These are phyloP conservation scores for Aurelia aurita complex sp. Pacific DNA, from an alignment of 30 jellyfish, hydroid and myxozoan genomes.

Conservation along the genomic window DNA sequence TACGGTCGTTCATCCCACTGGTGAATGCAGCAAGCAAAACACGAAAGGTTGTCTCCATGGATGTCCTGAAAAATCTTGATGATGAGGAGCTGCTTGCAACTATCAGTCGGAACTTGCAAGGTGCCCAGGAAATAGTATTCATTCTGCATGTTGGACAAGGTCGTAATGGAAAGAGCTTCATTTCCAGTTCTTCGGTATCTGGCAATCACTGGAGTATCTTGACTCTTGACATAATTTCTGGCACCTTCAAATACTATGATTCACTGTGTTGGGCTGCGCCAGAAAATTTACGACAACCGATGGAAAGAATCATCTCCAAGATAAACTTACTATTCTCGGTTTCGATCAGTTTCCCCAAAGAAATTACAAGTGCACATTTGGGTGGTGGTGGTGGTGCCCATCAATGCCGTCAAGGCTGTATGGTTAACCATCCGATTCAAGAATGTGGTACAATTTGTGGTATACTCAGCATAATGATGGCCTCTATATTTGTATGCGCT, in stretches of 20 bases:
- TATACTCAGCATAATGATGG: too few relatives aligned
- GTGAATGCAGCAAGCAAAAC: background rate
- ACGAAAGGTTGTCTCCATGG: background rate
- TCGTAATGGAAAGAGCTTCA: background rate
- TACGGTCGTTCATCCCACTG: background rate
- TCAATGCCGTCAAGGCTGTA: too few relatives aligned
- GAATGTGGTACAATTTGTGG: too few relatives aligned
- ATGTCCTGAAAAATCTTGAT: background rate
- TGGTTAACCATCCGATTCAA: too few relatives aligned
- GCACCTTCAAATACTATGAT: background rate
- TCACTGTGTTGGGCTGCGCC: slow-evolving; percentile 9
- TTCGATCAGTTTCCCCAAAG: too few relatives aligned
- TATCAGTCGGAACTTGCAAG: background rate
- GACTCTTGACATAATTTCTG: background rate
- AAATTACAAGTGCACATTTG: too few relatives aligned
- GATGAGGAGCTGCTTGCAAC: background rate
- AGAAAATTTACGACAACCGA: background rate
- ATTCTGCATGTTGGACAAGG: background rate
- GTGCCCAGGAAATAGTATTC: slow-evolving; percentile 1
- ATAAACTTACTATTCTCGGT: too few relatives aligned
- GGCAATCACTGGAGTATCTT: background rate
- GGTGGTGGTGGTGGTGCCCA: too few relatives aligned
- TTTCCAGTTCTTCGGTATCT: background rate
- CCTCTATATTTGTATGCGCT: too few relatives aligned
- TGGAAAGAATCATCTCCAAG: too few relatives aligned